phyloP scores from a whole-genome alignment of 2,113 vertebrate genomes.

The Dascyllus trimaculatus region DNA sequence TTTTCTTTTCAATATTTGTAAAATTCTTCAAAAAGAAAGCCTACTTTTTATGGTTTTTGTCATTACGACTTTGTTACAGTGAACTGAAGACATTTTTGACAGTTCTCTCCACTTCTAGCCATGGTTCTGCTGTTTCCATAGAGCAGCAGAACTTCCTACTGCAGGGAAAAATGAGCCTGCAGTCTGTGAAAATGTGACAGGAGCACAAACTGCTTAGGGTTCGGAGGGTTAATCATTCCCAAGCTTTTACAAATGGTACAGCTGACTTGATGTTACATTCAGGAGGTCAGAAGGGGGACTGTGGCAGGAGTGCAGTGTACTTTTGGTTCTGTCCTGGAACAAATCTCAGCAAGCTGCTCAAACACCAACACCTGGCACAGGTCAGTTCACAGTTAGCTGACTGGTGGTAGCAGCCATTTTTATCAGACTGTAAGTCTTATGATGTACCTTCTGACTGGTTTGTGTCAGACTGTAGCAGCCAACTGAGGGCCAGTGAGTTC shows the following conservation, averaged over 20 bases:
- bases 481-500: constrained; percentile 30
- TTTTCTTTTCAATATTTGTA: no score
- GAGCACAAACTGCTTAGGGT: no score
- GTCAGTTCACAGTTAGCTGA: constrained; percentile 51
- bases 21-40: no score
- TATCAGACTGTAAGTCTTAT: constrained; percentile 12
- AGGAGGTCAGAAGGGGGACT: constrained; percentile 8
- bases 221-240: no score
- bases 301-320: neutral
- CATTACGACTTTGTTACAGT: no score
- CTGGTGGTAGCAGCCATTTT: constrained; percentile 33
- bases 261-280: neutral
- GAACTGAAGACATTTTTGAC: no score
- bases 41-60: no score
- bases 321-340: constrained; percentile 23
- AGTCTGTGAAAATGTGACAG: no score
- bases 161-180: no score
- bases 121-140: no score
- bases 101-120: no score
- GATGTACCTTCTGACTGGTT: constrained; percentile 25
- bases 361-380: constrained; percentile 40
- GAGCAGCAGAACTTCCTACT: no score
- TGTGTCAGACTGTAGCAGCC: constrained; percentile 10
- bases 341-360: constrained; percentile 39
- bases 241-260: neutral